Evolutionary conservation across 2,113 vertebrate genomes (phyloP).

Genomic region (Tyto alba): DNA sequence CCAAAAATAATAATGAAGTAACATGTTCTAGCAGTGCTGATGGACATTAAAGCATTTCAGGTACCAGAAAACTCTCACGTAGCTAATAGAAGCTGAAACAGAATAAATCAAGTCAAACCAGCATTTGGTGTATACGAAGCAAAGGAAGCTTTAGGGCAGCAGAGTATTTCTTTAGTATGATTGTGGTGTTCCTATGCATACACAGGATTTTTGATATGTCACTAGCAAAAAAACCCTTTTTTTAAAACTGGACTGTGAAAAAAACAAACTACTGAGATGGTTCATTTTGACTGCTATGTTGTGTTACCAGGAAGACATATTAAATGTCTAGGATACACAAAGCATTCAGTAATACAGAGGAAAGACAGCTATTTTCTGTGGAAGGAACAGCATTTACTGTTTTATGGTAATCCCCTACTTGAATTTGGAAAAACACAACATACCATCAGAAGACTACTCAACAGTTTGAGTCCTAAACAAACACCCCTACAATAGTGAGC

Average conservation of each 20-base stretch:
- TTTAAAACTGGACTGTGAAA: not conserved
- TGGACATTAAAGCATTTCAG: not conserved
- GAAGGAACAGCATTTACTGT: not conserved
- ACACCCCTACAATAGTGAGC: not conserved
- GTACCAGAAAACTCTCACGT: not conserved
- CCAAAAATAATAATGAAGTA: not conserved
- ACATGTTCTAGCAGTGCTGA: not conserved
- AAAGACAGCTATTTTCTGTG: not conserved
- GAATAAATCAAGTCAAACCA: not conserved
- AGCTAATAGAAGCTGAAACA: not conserved
- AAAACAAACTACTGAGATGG: not conserved
- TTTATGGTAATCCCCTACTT: not conserved
- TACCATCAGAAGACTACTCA: not conserved
- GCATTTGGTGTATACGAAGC: not conserved
- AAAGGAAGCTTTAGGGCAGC: not conserved
- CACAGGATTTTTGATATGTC: not conserved
- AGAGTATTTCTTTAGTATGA: not conserved
- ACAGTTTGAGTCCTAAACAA: not conserved
- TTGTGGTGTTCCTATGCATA: not conserved
- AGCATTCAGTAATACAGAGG: not conserved
- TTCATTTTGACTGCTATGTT: not conserved
- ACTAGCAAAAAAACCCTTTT: not conserved
- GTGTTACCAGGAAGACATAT: not conserved
- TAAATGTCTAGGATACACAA: not conserved
- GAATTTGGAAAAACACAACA: not conserved